Evolutionary conservation across 2,113 vertebrate species (phyloP).

Genomic region (Hydropotes inermis): DNA sequence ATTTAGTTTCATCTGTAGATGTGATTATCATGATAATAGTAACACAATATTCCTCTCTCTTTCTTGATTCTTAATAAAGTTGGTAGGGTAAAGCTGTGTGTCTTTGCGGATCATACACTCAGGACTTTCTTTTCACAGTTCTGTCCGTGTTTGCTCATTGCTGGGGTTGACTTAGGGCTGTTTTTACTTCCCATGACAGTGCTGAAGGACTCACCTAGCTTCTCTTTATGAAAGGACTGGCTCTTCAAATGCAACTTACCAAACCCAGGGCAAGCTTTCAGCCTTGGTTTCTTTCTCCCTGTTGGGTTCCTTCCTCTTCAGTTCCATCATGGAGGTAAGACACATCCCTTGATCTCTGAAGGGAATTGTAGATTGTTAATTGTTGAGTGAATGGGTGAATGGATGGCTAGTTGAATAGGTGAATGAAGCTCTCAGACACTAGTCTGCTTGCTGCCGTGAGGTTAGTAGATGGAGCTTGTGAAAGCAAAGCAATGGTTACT

Average conservation of each 20-base stretch:
- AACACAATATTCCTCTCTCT: slow-evolving; percentile 22
- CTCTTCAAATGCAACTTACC: not conserved
- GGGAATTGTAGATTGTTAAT: not conserved
- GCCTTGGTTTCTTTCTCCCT: not conserved
- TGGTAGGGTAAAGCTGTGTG: not conserved
- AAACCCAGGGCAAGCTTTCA: not conserved
- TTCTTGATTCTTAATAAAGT: slow-evolving; percentile 47
- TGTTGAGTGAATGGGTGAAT: not conserved
- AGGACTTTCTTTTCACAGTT: not conserved
- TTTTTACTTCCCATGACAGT: not conserved
- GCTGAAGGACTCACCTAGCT: not conserved
- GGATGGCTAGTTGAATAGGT: not conserved
- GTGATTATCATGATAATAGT: slow-evolving; percentile 60
- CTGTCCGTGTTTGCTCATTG: not conserved
- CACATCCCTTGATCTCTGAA: not conserved
- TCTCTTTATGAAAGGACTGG: not conserved
- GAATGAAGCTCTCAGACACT: not conserved
- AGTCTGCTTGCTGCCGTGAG: not conserved
- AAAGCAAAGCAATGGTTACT: not conserved
- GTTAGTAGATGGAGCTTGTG: not conserved
- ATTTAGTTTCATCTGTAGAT: slow-evolving; percentile 17
- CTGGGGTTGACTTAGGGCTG: not conserved
- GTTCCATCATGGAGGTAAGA: slow-evolving; percentile 32
- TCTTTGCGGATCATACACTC: not conserved
- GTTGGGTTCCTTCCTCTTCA: not conserved